Percentiles rank a stretch among this genome's conserved stretches.
phyloP scores from a whole-genome alignment of 2,888 invertebrate genomes.

The Caprella mutica region DNA sequence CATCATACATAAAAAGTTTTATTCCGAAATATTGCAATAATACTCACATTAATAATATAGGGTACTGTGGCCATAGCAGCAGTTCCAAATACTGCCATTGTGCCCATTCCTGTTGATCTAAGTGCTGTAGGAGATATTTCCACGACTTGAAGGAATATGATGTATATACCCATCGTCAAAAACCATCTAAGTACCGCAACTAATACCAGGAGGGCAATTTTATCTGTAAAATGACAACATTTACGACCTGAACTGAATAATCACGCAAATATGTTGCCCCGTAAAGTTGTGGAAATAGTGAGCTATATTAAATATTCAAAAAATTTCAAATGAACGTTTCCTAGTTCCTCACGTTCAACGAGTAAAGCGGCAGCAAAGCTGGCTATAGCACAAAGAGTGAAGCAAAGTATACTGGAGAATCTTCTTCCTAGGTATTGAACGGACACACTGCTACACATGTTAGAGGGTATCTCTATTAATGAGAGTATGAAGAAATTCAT shows the following conservation, averaged over 20 bases:
- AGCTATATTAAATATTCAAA: too few relatives aligned
- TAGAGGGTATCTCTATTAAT: slow-evolving; percentile 24
- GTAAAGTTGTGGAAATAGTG: too few relatives aligned
- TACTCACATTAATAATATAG: slow-evolving; percentile 17
- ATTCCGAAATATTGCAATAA: neutral
- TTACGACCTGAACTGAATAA: too few relatives aligned
- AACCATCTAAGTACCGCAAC: slow-evolving; percentile 16
- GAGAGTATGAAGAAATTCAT: slow-evolving; percentile 29
- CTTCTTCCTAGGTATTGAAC: slow-evolving; percentile 22
- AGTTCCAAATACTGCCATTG: slow-evolving; percentile 16
- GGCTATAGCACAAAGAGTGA: neutral
- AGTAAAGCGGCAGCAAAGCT: neutral
- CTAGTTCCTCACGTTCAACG: neutral
- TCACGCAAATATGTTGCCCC: too few relatives aligned
- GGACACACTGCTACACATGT: slow-evolving; percentile 13
- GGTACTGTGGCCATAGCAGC: slow-evolving; percentile 11
- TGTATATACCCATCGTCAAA: slow-evolving; percentile 8
- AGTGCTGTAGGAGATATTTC: slow-evolving; percentile 30
- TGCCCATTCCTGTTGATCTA: slow-evolving; percentile 17
- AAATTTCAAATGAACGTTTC: too few relatives aligned
- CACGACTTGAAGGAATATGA: slow-evolving; percentile 10
- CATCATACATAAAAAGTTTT: neutral
- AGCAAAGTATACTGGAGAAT: slow-evolving; percentile 2
- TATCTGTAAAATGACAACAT: slow-evolving; percentile 8
- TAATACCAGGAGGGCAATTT: slow-evolving; percentile 7